Conservation (phyloP, 2,797 vertebrate species). For the Triplophysa yarkandensis region DNA sequence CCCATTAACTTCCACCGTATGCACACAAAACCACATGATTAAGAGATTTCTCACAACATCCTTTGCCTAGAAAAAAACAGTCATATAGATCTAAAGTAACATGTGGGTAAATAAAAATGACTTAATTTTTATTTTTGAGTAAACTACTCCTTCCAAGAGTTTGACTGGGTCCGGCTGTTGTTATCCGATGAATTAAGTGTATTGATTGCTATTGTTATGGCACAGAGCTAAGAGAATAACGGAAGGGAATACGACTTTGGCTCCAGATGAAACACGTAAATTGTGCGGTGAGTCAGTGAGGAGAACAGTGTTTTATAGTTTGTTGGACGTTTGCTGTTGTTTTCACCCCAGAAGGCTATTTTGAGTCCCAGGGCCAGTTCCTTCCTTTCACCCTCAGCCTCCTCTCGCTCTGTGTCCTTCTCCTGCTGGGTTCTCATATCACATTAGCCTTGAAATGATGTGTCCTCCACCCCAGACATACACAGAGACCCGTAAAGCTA, state of each 20-base stretch:
- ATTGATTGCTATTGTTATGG: slow-evolving; percentile 5
- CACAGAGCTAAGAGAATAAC: slow-evolving; percentile 4
- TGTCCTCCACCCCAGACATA: neutral
- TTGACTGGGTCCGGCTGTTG: neutral
- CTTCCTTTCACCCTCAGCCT: slow-evolving; percentile 38
- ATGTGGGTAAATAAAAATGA: too few species aligned
- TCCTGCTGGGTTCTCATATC: slow-evolving; percentile 34
- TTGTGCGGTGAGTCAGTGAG: slow-evolving; percentile 31
- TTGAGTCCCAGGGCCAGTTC: slow-evolving; percentile 37
- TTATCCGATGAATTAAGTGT: neutral
- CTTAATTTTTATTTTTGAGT: too few species aligned
- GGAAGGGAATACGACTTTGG: slow-evolving; percentile 15
- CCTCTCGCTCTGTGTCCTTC: slow-evolving; percentile 18
- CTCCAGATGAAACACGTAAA: slow-evolving; percentile 24
- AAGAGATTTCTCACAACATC: too few species aligned
- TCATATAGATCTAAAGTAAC: too few species aligned
- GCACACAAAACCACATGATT: too few species aligned
- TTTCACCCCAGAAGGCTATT: slow-evolving; percentile 39
- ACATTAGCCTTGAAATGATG: slow-evolving; percentile 32
- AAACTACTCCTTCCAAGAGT: too few species aligned
- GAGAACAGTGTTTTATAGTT: slow-evolving; percentile 13
- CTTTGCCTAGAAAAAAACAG: too few species aligned
- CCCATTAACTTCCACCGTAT: too few species aligned
- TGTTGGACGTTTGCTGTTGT: slow-evolving; percentile 6
- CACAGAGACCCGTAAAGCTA: neutral